Base-by-base conservation (phyloP, 2,888 invertebrate genomes). In the Dioctria rufipes region DNA sequence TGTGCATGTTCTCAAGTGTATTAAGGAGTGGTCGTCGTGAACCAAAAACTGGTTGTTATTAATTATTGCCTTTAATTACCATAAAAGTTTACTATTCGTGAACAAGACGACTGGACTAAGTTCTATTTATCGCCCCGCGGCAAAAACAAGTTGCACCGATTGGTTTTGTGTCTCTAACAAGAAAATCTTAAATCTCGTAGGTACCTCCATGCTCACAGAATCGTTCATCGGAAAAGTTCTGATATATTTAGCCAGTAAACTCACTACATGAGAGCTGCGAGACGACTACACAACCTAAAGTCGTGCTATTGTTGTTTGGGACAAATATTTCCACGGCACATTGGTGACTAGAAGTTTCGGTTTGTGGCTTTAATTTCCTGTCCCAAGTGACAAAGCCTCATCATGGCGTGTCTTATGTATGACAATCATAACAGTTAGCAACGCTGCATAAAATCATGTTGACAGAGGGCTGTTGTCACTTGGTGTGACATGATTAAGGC, bases 281-380 rank as follows among this genome's bases (percentile, higher is more conserved):
- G n/a, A n/a, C n/a, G n/a, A n/a, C n/a, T n/a, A n/a, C n/a, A n/a
- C n/a, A n/a, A n/a, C n/a, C n/a, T n/a, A n/a, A n/a, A n/a, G n/a
- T n/a, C n/a, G n/a, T n/a, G n/a, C n/a, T n/a, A 65, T n/a, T 65
- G n/a, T 5, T 39, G 65, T 65, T 65, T 65, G 11, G 42, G 42
- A 40, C 4, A 39, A 0, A 25, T 25, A 25, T 25, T 25, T 25
- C 25, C 25, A 25, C 25, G 5, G 11, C 2, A 58, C 25, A 11
- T 13, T 58, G 58, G 11, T 6, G 37, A 37, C 51, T 37, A 37
- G 37, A 39, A n/a, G 61, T 61, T 11, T 4, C 61, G 73, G 40
- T 73, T 58, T 58, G 73, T 73, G 73, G 73, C 40, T 73, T 73
- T 73, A 54, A 73, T 73, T 73, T 73, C 73, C 73, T 73, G 73